Conservation (phyloP, 2,797 vertebrate species). For the Premnoplex brunnescens region DNA sequence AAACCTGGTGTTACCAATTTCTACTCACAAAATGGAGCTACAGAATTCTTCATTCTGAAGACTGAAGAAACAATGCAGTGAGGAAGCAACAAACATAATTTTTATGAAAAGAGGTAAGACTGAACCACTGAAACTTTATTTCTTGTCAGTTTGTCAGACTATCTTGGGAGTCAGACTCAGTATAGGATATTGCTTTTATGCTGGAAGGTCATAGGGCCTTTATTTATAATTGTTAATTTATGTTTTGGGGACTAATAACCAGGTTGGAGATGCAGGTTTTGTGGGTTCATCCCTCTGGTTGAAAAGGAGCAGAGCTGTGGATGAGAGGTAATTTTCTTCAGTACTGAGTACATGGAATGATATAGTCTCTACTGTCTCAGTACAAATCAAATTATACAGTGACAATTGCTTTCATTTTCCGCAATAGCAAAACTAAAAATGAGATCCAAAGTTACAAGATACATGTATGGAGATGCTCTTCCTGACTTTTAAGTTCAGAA, state of each 20-base stretch:
- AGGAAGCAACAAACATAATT: neutral
- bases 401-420: neutral
- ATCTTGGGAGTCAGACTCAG: neutral
- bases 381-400: neutral
- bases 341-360: neutral
- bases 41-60: neutral
- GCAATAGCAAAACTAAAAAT: neutral
- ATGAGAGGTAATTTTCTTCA: neutral
- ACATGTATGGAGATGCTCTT: neutral
- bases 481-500: neutral
- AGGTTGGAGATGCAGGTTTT: accelerated
- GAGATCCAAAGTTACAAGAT: neutral
- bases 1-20: neutral
- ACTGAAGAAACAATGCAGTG: neutral
- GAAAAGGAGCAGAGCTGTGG: neutral
- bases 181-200: neutral
- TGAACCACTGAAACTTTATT: neutral
- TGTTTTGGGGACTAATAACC: neutral
- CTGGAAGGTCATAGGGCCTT: neutral
- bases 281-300: neutral
- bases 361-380: neutral
- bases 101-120: neutral
- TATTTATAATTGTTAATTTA: neutral
- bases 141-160: neutral
- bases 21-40: neutral